A percentile compares a stretch with the other conserved stretches of the same genome.
phyloP scores from a whole-genome alignment of 2,113 vertebrate genomes.

The Sorex fumeus region DNA sequence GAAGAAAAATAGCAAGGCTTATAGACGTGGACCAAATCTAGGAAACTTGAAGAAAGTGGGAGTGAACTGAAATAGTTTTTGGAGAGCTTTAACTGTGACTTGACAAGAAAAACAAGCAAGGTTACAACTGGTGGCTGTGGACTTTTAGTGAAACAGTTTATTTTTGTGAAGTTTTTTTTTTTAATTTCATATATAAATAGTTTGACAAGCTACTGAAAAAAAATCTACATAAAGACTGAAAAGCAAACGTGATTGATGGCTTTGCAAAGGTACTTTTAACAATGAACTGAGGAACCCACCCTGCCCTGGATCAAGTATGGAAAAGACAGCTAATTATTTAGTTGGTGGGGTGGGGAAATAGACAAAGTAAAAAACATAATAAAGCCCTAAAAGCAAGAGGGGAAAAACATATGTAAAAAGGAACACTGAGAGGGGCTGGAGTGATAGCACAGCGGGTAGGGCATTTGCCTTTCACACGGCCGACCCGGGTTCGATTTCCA shows the following conservation, averaged over 20 bases:
- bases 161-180: too few relatives aligned
- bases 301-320: too few relatives aligned
- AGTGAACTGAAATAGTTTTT: neutral
- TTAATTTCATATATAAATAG: neutral
- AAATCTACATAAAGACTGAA: neutral
- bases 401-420: too few relatives aligned
- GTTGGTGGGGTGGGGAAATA: too few relatives aligned
- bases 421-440: too few relatives aligned
- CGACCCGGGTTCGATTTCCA: too few relatives aligned
- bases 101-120: neutral
- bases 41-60: neutral
- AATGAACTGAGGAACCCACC: neutral
- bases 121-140: neutral
- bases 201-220: neutral
- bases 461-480: too few relatives aligned
- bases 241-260: neutral
- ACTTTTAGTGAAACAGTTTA: neutral
- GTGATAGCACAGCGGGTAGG: too few relatives aligned
- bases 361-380: too few relatives aligned
- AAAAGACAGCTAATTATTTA: too few relatives aligned
- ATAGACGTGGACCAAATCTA: neutral
- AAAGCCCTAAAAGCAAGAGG: too few relatives aligned
- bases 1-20: neutral
- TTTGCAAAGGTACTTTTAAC: neutral
- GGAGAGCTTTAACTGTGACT: neutral